Percentiles rank a stretch among this genome's conserved stretches.
These are phyloP conservation scores for Nesogale talazaci DNA, from an alignment of 2,113 vertebrate species.

Conservation along the genomic window DNA sequence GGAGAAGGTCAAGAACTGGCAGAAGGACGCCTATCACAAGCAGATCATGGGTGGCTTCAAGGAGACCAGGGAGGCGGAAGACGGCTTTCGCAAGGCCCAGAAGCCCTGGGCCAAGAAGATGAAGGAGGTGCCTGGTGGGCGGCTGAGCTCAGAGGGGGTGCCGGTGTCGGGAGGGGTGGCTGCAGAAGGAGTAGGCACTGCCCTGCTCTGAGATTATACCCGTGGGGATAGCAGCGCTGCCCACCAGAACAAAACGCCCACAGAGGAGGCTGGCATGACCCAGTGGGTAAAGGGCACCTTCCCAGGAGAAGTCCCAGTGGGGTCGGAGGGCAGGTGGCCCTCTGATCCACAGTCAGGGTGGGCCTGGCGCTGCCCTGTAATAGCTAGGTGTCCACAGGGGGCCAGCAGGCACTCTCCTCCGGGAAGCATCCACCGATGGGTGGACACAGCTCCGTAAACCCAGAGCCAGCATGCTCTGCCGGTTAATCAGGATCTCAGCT, in stretches of 20 bases:
- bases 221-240: neutral
- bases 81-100: constrained; percentile 98
- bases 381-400: neutral
- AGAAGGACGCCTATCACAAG: constrained; percentile 98
- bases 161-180: neutral
- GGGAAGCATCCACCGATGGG: neutral
- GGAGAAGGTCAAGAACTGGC: constrained; percentile 99
- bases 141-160: fast-evolving
- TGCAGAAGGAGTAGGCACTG: neutral
- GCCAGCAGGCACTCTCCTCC: neutral
- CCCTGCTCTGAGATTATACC: neutral
- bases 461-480: neutral
- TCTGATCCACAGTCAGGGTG: neutral
- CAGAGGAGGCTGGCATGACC: neutral
- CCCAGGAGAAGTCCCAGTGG: neutral
- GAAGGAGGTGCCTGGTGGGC: constrained; percentile 92
- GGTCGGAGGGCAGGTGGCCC: neutral
- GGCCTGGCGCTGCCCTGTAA: fast-evolving
- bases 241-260: neutral
- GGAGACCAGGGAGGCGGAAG: constrained; percentile 97
- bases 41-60: constrained; percentile 99
- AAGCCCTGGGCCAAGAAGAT: constrained; percentile 99
- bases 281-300: neutral
- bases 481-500: neutral
- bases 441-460: neutral